Base-by-base conservation (phyloP, 2,113 vertebrate species). In the Hydrochoerus hydrochaeris region DNA sequence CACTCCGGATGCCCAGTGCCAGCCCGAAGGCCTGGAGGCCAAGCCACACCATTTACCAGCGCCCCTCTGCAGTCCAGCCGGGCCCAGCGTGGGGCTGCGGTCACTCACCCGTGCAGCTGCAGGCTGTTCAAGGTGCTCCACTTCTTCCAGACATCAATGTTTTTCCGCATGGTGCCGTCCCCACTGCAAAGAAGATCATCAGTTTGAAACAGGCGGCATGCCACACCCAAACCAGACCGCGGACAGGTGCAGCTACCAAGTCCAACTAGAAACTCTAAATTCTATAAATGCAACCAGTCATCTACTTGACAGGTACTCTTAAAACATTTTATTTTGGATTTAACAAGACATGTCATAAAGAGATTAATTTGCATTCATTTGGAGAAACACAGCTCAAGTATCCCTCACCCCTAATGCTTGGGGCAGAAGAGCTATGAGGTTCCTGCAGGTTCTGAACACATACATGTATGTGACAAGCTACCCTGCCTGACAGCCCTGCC, bases 81-180 rank as follows among this genome's bases (percentile, higher is more conserved):
- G 3, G 38, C 2, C 35, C 41, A 9, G n/a, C 0, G 22, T 38
- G 17, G 57, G 57, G 19, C 57, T 1, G 17, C 3, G 17, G 17
- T 75, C 49, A 30, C 99, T 99, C 97, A 99, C 99, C 99, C 99
- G n/a, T 99, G 99, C 24, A 99, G 98, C 90, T 99, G 99, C 96
- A 99, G 98, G 97, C 99, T 99, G 98, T 99, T 99, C 71, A 99
- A 99, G 5, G 99, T 99, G 4, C 99, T 99, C 99, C 99, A 99
- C 82, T 99, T 99, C 98, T 99, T 99, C 99, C 99, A 99, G 5
- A 99, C 99, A 3, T 99, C 99, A 5, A 99, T 99, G 98, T 99
- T 99, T 94, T 99, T 99, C 95, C 99, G 99, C 99, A 99, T 99
- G 4, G 99, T 99, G 95, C 99, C 99, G 88, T 99, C 99, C 32